A percentile compares a stretch with the other conserved stretches of the same genome.
Evolutionary conservation across 2,113 vertebrate species (phyloP).

Genomic region (Garra rufa): DNA sequence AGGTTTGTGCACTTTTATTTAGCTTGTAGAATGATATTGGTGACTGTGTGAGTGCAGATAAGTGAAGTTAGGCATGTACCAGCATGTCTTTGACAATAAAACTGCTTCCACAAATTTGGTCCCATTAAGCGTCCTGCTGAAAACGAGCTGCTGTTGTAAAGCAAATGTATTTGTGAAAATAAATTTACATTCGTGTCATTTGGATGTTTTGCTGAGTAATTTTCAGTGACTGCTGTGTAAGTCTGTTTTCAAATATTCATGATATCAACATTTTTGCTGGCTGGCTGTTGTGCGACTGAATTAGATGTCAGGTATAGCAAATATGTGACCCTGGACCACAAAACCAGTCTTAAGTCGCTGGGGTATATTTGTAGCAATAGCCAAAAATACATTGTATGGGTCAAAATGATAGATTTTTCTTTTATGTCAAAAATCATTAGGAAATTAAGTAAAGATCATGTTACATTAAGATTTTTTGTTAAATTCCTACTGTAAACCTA

Average conservation of each 20-base stretch:
- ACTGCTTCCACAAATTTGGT: not conserved
- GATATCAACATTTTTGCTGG: not conserved
- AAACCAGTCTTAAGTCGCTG: too few species aligned
- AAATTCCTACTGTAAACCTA: too few species aligned
- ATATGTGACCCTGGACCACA: too few species aligned
- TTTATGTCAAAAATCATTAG: too few species aligned
- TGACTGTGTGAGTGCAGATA: not conserved
- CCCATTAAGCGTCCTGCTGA: not conserved
- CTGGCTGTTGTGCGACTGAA: not conserved
- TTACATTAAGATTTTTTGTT: too few species aligned
- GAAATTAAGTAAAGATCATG: too few species aligned
- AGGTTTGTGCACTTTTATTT: not conserved
- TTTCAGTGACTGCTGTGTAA: not conserved
- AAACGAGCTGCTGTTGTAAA: not conserved
- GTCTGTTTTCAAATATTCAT: not conserved
- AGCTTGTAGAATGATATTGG: not conserved
- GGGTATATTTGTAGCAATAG: too few species aligned
- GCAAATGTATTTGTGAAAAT: conserved; percentile 14
- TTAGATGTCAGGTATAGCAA: not conserved
- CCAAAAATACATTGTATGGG: too few species aligned
- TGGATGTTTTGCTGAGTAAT: not conserved
- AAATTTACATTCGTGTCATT: not conserved
- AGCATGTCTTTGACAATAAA: conserved; percentile 15
- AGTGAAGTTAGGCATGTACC: not conserved
- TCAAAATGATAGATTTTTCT: too few species aligned